Percentiles rank a stretch among this genome's conserved stretches.
These are phyloP conservation scores for Colletes gigas DNA, from an alignment of 1,140 invertebrate genomes.

Conservation along the genomic window DNA sequence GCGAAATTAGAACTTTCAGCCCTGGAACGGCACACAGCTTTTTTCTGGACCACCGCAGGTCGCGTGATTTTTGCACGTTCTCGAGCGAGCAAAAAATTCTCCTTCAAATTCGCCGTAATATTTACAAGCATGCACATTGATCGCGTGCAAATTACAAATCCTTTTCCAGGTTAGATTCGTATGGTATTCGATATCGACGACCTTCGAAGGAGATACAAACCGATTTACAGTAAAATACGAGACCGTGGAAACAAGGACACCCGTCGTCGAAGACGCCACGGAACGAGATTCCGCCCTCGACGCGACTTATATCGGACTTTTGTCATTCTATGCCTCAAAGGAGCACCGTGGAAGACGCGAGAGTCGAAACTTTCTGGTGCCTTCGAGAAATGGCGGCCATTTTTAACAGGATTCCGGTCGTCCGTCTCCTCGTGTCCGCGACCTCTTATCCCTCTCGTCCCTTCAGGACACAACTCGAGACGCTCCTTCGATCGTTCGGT, in stretches of 20 bases:
- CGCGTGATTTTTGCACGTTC: no score
- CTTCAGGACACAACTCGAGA: conserved; percentile 10
- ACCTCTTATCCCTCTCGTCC: conserved; percentile 3
- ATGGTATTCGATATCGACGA: background rate
- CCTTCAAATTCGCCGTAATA: no score
- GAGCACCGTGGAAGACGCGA: conserved; percentile 7
- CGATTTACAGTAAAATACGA: background rate
- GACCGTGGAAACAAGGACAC: background rate
- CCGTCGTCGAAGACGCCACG: no score
- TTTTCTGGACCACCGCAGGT: no score
- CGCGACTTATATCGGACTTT: conserved; percentile 18
- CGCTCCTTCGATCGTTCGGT: background rate
- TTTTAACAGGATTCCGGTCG: conserved; percentile 61
- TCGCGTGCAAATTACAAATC: no score
- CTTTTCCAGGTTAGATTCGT: no score
- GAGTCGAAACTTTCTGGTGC: conserved; percentile 5
- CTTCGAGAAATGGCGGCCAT: conserved; percentile 56
- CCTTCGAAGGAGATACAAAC: background rate
- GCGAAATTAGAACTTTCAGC: no score
- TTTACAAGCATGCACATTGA: no score
- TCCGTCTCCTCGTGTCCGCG: conserved; percentile 34
- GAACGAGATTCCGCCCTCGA: background rate
- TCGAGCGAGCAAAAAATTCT: no score
- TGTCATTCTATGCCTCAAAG: conserved; percentile 18
- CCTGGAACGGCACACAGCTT: no score